Evolutionary conservation across 2,797 vertebrate species (phyloP).

Genomic region (Intellagama lesueurii): DNA sequence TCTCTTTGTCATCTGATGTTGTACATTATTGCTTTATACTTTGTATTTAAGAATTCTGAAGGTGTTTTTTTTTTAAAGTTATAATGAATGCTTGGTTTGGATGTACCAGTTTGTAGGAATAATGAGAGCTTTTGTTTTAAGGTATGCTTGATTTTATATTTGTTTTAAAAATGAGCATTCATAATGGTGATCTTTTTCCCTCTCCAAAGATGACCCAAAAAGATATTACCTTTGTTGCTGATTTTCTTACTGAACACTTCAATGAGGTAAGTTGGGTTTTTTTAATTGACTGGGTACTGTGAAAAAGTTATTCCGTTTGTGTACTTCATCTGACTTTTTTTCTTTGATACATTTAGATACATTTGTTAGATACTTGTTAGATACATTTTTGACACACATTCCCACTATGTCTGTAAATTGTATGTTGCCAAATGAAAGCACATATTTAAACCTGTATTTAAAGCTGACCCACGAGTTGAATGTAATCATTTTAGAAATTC

Average conservation of each 20-base stretch:
- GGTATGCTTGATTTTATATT: neutral
- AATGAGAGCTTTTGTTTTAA: neutral
- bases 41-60: neutral
- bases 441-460: no score
- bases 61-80: neutral
- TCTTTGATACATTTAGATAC: no score
- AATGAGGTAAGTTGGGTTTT: conserved; percentile 86
- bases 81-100: neutral
- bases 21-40: neutral
- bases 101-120: neutral
- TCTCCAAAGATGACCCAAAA: conserved; percentile 94
- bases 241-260: conserved; percentile 98
- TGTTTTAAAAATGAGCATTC: neutral
- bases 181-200: conserved; percentile 7
- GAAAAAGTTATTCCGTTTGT: neutral
- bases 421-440: neutral
- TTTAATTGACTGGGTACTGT: neutral
- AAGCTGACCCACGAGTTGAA: neutral
- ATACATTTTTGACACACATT: neutral
- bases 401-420: neutral
- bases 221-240: conserved; percentile 97
- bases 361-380: no score
- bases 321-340: no score
- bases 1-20: neutral
- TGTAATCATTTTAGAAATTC: neutral